Percentiles rank a stretch among this genome's conserved stretches.
phyloP scores from a whole-genome alignment of 2,113 vertebrate genomes.

The Athene cunicularia region DNA sequence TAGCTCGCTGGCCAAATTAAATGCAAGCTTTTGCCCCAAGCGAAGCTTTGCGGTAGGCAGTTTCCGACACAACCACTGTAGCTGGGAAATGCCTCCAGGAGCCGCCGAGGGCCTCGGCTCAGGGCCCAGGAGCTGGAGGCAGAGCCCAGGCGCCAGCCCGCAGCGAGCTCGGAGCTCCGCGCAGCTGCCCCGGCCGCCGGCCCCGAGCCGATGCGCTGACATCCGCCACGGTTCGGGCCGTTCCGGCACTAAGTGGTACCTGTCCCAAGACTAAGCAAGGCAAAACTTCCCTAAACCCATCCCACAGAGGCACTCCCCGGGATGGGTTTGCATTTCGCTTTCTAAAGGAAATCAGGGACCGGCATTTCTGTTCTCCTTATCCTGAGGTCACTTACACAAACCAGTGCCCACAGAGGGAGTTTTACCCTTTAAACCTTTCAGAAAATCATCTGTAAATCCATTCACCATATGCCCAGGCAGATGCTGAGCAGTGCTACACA shows the following conservation, averaged over 20 bases:
- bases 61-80: background rate
- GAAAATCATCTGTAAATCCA: background rate
- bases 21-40: too few relatives aligned
- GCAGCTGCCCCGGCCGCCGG: accelerated
- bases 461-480: background rate
- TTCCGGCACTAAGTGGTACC: background rate
- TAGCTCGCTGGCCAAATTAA: background rate
- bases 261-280: accelerated
- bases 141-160: background rate
- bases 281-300: background rate
- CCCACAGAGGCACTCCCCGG: background rate
- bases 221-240: accelerated
- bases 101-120: accelerated
- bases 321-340: accelerated
- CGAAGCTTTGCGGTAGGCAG: background rate
- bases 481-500: accelerated
- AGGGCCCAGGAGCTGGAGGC: accelerated
- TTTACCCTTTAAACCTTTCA: background rate
- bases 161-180: accelerated
- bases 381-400: background rate
- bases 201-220: accelerated
- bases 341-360: background rate
- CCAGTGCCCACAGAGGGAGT: background rate
- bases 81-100: accelerated
- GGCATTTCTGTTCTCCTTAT: too few relatives aligned